Conservation (phyloP, 2,797 vertebrate species). For the Hemibagrus guttatus region DNA sequence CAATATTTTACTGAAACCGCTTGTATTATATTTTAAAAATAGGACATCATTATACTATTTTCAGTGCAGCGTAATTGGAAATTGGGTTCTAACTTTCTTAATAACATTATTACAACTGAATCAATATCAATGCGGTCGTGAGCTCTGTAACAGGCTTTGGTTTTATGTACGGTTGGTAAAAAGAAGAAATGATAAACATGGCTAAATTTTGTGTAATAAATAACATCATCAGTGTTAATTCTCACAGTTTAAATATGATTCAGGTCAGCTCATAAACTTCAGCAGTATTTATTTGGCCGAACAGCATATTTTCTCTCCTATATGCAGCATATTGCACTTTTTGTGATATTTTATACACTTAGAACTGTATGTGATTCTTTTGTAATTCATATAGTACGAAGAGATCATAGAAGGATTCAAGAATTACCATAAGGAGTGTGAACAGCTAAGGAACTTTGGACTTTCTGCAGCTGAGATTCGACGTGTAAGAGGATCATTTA, state of each 20-base stretch:
- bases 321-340: neutral
- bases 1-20: neutral
- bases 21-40: neutral
- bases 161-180: neutral
- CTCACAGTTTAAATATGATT: neutral
- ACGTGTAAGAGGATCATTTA: constrained; percentile 76
- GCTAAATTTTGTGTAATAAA: neutral
- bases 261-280: neutral
- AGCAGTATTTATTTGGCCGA: neutral
- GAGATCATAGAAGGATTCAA: constrained; percentile 96
- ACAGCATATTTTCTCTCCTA: neutral
- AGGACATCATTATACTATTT: neutral
- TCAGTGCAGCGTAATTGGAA: neutral
- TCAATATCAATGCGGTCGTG: neutral
- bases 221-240: neutral
- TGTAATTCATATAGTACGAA: constrained; percentile 83
- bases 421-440: constrained; percentile 92
- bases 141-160: neutral
- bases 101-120: too few relatives aligned
- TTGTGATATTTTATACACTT: neutral
- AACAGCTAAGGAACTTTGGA: constrained; percentile 90
- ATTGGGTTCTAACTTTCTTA: neutral
- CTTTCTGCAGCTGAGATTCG: constrained; percentile 95
- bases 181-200: neutral
- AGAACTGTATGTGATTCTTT: neutral